Evolutionary conservation across 1,140 invertebrate genomes (phyloP).

Genomic region (Bombus affinis): DNA sequence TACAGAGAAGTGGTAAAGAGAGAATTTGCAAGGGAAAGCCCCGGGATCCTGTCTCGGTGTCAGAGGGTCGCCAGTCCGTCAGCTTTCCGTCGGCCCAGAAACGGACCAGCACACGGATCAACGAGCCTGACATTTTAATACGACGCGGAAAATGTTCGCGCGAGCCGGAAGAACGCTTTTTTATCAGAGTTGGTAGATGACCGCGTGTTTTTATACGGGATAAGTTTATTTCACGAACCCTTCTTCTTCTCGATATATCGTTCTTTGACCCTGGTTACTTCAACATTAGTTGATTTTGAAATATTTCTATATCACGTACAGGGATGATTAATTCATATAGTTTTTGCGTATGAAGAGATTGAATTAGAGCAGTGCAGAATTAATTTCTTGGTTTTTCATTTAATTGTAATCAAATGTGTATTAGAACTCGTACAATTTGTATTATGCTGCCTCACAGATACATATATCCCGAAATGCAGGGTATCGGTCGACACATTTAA

Average conservation of each 20-base stretch:
- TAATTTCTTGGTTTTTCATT: too few species aligned
- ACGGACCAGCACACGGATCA: slow-evolving; percentile 54
- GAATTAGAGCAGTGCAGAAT: too few species aligned
- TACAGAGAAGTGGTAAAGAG: slow-evolving; percentile 80
- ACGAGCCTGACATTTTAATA: slow-evolving; percentile 68
- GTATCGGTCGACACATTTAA: slow-evolving; percentile 2
- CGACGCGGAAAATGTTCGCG: slow-evolving; percentile 35
- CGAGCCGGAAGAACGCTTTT: slow-evolving; percentile 24
- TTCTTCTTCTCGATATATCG: neutral
- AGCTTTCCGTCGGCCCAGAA: slow-evolving; percentile 63
- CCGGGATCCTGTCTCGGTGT: slow-evolving; percentile 73
- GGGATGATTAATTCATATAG: too few species aligned
- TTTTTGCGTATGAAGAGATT: neutral
- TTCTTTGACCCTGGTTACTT: neutral
- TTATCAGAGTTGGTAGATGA: neutral
- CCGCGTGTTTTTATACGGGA: neutral
- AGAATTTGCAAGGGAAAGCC: slow-evolving; percentile 81
- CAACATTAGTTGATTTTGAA: neutral
- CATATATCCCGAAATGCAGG: neutral
- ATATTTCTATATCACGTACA: neutral
- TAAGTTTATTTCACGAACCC: neutral
- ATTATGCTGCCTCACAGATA: too few species aligned
- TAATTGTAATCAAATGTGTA: neutral
- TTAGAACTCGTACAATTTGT: neutral
- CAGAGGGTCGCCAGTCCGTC: slow-evolving; percentile 76